phyloP scores from a whole-genome alignment of 2,888 invertebrate species.

The Brachypalpus laphriformis region DNA sequence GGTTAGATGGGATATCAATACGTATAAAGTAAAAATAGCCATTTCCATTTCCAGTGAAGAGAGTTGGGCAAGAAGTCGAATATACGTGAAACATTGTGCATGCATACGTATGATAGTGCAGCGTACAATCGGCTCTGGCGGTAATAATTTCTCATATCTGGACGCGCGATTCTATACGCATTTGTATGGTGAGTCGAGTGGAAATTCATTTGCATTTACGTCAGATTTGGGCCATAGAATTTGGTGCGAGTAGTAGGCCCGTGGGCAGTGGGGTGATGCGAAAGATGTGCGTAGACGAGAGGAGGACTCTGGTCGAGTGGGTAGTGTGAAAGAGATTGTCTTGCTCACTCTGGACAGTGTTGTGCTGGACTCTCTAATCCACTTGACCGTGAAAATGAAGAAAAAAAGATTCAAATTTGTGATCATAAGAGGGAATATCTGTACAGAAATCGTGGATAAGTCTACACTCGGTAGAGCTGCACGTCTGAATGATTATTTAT shows the following conservation, averaged over 20 bases:
- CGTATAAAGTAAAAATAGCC: slow-evolving; percentile 64
- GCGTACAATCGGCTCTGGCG: slow-evolving; percentile 27
- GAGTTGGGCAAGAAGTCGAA: slow-evolving; percentile 63
- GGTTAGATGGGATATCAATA: slow-evolving; percentile 72
- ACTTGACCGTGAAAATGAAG: slow-evolving; percentile 67
- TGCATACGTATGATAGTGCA: slow-evolving; percentile 29
- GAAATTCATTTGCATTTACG: slow-evolving; percentile 64
- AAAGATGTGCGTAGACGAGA: slow-evolving; percentile 30
- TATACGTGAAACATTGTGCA: slow-evolving; percentile 52
- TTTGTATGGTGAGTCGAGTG: background rate
- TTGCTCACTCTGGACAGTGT: slow-evolving; percentile 24
- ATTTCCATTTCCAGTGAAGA: slow-evolving; percentile 69
- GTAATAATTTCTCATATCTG: slow-evolving; percentile 67
- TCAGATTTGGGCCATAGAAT: slow-evolving; percentile 74
- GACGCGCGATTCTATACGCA: slow-evolving; percentile 41
- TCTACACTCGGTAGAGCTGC: background rate
- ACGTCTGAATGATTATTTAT: slow-evolving; percentile 62
- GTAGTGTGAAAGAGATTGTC: slow-evolving; percentile 59
- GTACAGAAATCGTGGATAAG: slow-evolving; percentile 33
- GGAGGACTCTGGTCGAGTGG: slow-evolving; percentile 29
- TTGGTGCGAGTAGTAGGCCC: slow-evolving; percentile 9
- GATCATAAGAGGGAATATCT: background rate
- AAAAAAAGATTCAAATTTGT: slow-evolving; percentile 34
- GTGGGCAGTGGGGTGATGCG: slow-evolving; percentile 20
- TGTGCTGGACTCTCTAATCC: slow-evolving; percentile 59